Evolutionary conservation across 2,797 vertebrate genomes (phyloP), one percentile per base, ranked within the genome.

Genomic region (Clarias laeviceps): DNA sequence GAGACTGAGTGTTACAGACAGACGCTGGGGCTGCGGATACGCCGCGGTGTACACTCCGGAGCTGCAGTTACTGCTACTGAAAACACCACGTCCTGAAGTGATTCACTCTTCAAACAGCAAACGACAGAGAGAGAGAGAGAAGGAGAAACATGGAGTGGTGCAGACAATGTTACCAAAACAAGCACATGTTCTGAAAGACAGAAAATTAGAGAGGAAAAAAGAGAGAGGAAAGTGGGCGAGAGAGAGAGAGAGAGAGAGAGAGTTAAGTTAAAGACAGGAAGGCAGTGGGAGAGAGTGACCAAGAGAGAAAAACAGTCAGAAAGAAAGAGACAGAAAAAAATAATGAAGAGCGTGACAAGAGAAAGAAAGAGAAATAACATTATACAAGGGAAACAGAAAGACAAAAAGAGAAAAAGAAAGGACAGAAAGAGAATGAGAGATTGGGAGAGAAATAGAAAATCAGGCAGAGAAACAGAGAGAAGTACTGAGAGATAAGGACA

Each of bases 191-290:
- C 20, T 5, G 34, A 32, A 15, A 66, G 64, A 27, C 0, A 72
- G 9, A 45, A 24, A 72, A 86, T 84, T 83, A 91, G 9, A 50
- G 9, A 4, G 1, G 4, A 11, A 27, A 12, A 74, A 4, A 18
- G 73, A 76, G 29, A 69, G 12, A 40, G 2, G 27, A 17, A 61
- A 17, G 29, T 9, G 64, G 64, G 4, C 22, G 37, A 8, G n/a
- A 45, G 57, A 12, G 7, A 74, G 37, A 22, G 27, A 18, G 14
- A 57, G 27, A 50, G 45, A 50, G 12, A 50, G 50, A 50, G 0
- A 12, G n/a, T n/a, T n/a, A 50, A 50, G 12, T 50, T 50, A 50
- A 50, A 29, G 27, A 32, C 4, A 68, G 66, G 32, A 11, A 68
- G 65, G 34, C 4, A 18, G 65, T 32, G 27, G 17, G 15, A 34